These are phyloP conservation scores for Pangasius sanitwongsei DNA, from an alignment of 2,797 vertebrate genomes.

Conservation along the genomic window DNA sequence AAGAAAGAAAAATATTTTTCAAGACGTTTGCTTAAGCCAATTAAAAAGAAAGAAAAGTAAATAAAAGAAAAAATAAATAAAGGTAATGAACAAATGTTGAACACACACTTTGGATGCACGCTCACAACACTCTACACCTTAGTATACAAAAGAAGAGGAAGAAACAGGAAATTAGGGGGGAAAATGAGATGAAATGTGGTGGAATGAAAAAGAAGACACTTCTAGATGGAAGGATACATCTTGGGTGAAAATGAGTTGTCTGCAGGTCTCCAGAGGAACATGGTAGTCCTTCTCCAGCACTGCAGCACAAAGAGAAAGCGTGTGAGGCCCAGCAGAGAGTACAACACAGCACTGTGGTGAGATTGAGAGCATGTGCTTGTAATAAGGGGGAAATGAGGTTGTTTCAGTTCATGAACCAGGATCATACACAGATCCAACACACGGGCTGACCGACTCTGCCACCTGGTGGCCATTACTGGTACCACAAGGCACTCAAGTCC, in stretches of 20 bases:
- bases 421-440: neutral
- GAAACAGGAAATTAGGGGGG: neutral
- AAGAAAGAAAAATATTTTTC: neutral
- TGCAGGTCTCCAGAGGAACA: conserved; percentile 78
- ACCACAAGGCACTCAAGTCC: conserved; percentile 28
- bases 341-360: neutral
- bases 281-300: conserved; percentile 74
- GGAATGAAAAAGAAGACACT: neutral
- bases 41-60: neutral
- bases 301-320: conserved; percentile 52
- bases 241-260: conserved; percentile 76
- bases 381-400: conserved; percentile 3
- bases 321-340: conserved; percentile 16
- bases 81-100: neutral
- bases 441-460: conserved; percentile 56
- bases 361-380: conserved; percentile 3
- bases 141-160: neutral
- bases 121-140: neutral
- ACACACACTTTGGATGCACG: neutral
- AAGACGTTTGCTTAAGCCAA: neutral
- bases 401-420: neutral
- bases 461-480: conserved; percentile 66
- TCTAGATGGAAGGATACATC: conserved; percentile 73
- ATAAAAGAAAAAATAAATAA: neutral
- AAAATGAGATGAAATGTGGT: neutral